A percentile compares a stretch with the other conserved stretches of the same genome.
Evolutionary conservation across 2,797 vertebrate genomes (phyloP).

Genomic region (Kryptopterus vitreolus): DNA sequence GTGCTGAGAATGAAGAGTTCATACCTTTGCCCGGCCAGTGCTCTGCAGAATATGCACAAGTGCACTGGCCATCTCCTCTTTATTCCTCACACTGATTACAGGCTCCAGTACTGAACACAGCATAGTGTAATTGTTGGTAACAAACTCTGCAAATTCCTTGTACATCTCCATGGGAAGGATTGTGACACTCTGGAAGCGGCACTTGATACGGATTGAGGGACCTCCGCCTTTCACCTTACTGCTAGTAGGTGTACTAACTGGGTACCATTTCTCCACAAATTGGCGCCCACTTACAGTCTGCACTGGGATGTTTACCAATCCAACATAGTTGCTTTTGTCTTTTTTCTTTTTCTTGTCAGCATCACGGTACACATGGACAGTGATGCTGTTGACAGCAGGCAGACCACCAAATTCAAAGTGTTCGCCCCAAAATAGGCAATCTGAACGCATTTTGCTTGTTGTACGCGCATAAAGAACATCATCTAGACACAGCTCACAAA

Average conservation of each 20-base stretch:
- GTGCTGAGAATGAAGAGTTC: neutral
- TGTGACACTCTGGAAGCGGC: conserved; percentile 89
- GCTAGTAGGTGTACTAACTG: conserved; percentile 89
- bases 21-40: conserved; percentile 93
- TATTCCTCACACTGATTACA: conserved; percentile 93
- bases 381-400: conserved; percentile 83
- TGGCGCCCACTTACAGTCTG: conserved; percentile 83
- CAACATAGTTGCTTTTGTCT: conserved; percentile 95
- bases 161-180: conserved; percentile 98
- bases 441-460: conserved; percentile 90
- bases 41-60: conserved; percentile 96
- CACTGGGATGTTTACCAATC: conserved; percentile 90
- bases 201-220: conserved; percentile 92
- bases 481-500: conserved; percentile 96
- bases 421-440: conserved; percentile 97
- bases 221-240: conserved; percentile 87
- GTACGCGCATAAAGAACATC: conserved; percentile 93
- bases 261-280: conserved; percentile 96
- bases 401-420: conserved; percentile 89
- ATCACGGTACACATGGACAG: conserved; percentile 94
- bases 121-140: conserved; percentile 90
- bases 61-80: conserved; percentile 94
- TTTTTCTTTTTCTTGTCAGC: conserved; percentile 95
- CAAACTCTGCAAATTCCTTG: conserved; percentile 95
- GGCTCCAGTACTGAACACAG: conserved; percentile 93